Evolutionary conservation across 30 jellyfish, hydroid and myxozoan species (phyloP), one percentile per base, ranked within the genome.

Genomic region (Cassiopea xamachana): DNA sequence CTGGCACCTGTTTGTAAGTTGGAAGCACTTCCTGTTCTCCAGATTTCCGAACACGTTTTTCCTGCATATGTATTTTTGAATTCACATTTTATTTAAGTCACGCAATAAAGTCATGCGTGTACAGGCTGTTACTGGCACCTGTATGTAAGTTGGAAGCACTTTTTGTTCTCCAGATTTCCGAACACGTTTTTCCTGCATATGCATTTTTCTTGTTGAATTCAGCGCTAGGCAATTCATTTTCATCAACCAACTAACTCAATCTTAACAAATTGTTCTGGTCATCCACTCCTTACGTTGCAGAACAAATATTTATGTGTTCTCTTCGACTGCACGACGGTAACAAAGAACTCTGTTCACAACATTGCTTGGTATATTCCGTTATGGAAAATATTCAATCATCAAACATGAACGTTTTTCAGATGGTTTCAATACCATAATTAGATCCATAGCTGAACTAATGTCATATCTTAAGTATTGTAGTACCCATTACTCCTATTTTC

Each of bases 161-260:
- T 89, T 7, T 61, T 44, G 92, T 89, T 6, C 83, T 79, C 75
- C 88, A 73, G 97, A 43, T 89, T 92, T 5, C 92, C 97, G 67
- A 81, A 81, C 43, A 81, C 43, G 72, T 73, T 45, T 58, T 51
- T 48, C 84, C 78, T n/a, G 73, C 60, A 43, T 92, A 89, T 3
- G 85, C 16, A 89, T 89, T 44, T 62, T 73, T 15, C 43, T 39
- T 45, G 48, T 46, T 7, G 95, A 80, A 15, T 46, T 59, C 1
- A 84, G 85, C 3, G 92, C 97, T 46, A 68, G 62, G 69, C 97
- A 89, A 18, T 75, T 81, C 44, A 92, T 81, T 44, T 59, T 73
- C 97, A 89, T 61, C 45, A 73, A 60, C 86, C 88, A 62, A 58
- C 60, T 68, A 7, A 81, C 73, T 73, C 92, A 58, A 47, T 70